A percentile compares a stretch with the other conserved stretches of the same genome.
Evolutionary conservation across 1,140 invertebrate species (phyloP).

Genomic region (Colletes latitarsis): DNA sequence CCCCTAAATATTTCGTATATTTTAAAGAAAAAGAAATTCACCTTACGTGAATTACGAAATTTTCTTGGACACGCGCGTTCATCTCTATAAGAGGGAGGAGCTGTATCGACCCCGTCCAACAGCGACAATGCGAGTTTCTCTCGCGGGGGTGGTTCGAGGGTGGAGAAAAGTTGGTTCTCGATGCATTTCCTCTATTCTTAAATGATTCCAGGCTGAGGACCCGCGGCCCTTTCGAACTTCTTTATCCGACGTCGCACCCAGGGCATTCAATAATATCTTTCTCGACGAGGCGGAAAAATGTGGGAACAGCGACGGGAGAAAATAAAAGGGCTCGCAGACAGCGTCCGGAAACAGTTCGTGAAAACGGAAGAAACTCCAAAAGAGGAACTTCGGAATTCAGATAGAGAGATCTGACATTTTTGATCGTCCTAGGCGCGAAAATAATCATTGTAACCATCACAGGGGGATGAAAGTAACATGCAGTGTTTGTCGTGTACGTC

Average conservation of each 20-base stretch:
- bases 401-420: background rate
- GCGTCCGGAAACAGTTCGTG: background rate
- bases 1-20: too few species aligned
- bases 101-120: background rate
- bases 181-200: conserved; percentile 34
- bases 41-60: too few species aligned
- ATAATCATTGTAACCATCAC: background rate
- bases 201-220: conserved; percentile 23
- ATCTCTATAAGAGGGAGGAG: background rate
- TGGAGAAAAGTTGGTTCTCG: conserved; percentile 12
- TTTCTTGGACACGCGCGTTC: background rate
- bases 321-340: conserved; percentile 24
- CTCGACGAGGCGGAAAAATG: background rate
- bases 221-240: conserved; percentile 35
- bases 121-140: conserved; percentile 12
- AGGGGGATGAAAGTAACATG: too few species aligned
- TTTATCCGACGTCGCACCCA: conserved; percentile 14
- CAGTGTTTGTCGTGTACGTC: too few species aligned
- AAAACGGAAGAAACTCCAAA: background rate
- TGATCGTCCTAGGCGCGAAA: too few species aligned
- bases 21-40: too few species aligned
- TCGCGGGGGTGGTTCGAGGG: too few species aligned
- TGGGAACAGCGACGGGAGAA: background rate
- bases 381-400: conserved; percentile 1
- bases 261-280: conserved; percentile 39